Conservation (phyloP, 2,113 vertebrate genomes). For the Eudyptes chrysolophus region DNA sequence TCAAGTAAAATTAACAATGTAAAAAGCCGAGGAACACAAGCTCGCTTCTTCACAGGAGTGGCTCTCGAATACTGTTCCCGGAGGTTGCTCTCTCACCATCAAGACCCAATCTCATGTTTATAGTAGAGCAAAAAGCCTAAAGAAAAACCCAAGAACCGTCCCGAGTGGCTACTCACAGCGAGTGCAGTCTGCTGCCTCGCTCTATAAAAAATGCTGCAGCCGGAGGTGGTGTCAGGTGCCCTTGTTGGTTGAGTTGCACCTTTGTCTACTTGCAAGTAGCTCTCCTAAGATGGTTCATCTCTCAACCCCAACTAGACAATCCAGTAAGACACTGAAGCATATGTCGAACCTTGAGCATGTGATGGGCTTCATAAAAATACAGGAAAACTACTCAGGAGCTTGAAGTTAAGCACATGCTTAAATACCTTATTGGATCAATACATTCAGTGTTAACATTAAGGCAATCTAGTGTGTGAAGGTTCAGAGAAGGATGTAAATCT, state of each 20-base stretch:
- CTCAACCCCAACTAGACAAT: background rate
- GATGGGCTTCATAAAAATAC: background rate
- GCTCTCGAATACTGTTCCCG: background rate
- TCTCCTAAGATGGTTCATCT: background rate
- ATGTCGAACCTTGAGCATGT: background rate
- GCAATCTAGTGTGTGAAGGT: background rate
- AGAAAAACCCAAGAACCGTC: background rate
- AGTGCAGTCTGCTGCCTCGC: background rate
- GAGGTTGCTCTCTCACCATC: background rate
- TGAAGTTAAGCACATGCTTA: background rate
- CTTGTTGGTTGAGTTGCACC: background rate
- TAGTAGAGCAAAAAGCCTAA: slow-evolving; percentile 28
- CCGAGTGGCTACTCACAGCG: fast-evolving
- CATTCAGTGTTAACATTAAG: background rate
- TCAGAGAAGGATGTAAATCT: background rate
- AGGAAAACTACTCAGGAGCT: background rate
- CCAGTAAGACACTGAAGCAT: background rate
- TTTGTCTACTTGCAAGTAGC: background rate
- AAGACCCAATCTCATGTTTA: background rate
- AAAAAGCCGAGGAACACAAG: background rate
- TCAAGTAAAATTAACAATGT: slow-evolving; percentile 49
- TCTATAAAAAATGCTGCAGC: background rate
- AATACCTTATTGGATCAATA: background rate
- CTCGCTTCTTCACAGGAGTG: background rate
- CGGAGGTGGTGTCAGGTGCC: background rate